Evolutionary conservation across 2,797 vertebrate genomes (phyloP), one percentile per base, ranked within the genome.

Genomic region (Chelon auratus): DNA sequence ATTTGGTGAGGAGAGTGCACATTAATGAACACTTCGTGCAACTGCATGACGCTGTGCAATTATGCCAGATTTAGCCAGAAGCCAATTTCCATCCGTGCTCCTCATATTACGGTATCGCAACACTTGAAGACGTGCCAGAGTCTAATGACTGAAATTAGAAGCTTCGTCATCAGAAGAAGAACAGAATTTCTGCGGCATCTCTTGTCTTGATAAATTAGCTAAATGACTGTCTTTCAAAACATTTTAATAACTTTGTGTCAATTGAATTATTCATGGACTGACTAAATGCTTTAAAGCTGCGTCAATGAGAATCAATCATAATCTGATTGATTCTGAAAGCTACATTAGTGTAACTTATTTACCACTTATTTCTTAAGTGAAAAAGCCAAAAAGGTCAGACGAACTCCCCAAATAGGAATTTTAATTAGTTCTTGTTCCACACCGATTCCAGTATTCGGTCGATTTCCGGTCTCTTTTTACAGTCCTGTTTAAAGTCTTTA

Each of bases 101-200:
- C 30, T 33, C 30, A 33, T 33, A 33, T 8, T 33, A 33, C 7
- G 36, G 40, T 47, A 36, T 60, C 37, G 68, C 65, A 66, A 72
- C 48, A 68, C 12, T 40, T 36, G 50, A 57, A 54, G 57, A 68
- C 8, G 33, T 40, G n/a, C 7, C 14, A 1, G 45, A 61, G n/a
- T 33, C 13, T 69, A 68, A 78, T 67, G 70, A 76, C 37, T 42
- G 22, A 22, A 66, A 78, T 48, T 33, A 30, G 12, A 8, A 54
- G 52, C 13, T 17, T 9, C 60, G 26, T 62, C 47, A 53, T 48
- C 36, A 45, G 33, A 2, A 45, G 37, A 40, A 22, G n/a, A 40
- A 40, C 9, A 40, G 3, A 13, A n/a, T 17, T 17, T 15, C 15
- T n/a, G 43, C 39, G 15, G 43, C 43, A 42, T 45, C 15, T 17